Percentiles rank a stretch among this genome's conserved stretches.
These are phyloP conservation scores for Adela reaumurella DNA, from an alignment of 2,888 invertebrate genomes.

Conservation along the genomic window DNA sequence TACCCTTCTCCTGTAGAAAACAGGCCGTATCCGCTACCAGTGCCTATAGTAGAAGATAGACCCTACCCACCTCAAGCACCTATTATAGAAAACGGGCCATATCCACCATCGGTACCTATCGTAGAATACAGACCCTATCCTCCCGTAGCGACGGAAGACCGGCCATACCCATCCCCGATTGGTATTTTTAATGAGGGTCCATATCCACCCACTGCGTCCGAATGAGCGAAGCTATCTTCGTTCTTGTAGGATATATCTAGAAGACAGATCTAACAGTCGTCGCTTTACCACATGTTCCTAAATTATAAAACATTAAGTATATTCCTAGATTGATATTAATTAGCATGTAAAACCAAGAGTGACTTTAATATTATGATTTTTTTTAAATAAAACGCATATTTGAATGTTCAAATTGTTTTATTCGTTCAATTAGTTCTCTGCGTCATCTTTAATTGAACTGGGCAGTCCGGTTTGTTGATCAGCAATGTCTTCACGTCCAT, in stretches of 20 bases:
- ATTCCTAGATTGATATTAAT: no score
- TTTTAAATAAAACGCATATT: no score
- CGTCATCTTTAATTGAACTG: conserved; percentile 40
- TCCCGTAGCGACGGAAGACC: not conserved
- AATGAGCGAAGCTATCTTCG: no score
- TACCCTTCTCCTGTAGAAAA: conserved; percentile 1
- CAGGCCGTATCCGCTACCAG: conserved; percentile 6
- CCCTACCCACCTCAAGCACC: conserved; percentile 9
- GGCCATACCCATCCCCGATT: no score
- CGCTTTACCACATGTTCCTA: no score
- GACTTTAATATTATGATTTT: no score
- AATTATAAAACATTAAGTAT: conserved; percentile 8
- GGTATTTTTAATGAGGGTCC: no score
- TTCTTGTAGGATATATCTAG: no score
- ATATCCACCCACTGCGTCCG: no score
- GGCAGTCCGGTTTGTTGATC: conserved; percentile 77
- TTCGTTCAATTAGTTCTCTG: conserved; percentile 10
- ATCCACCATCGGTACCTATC: not conserved
- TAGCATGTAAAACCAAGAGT: no score
- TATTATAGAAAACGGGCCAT: not conserved
- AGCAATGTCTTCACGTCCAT: conserved; percentile 66
- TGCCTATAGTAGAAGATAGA: conserved; percentile 5
- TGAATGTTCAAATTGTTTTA: no score
- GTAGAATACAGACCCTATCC: not conserved
- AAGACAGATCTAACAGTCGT: no score